A percentile compares a stretch with the other conserved stretches of the same genome.
phyloP scores from a whole-genome alignment of 1,140 invertebrate species.

The Magallana ariakensis region DNA sequence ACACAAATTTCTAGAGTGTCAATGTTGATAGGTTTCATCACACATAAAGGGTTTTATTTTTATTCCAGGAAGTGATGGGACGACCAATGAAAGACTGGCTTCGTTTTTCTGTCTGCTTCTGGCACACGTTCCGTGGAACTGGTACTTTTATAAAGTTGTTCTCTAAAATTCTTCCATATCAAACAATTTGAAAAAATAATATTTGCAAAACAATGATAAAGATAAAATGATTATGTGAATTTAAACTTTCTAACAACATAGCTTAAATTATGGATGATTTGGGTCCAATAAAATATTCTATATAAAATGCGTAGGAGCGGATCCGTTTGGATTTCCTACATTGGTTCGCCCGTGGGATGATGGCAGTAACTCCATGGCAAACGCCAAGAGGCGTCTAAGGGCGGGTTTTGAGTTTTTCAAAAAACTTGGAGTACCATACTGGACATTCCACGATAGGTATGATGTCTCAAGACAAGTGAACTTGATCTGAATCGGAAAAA shows the following conservation, averaged over 20 bases:
- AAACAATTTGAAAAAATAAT: too few species aligned
- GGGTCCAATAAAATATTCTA: too few species aligned
- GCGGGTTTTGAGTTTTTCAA: conserved; percentile 84
- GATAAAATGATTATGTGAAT: too few species aligned
- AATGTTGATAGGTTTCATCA: neutral
- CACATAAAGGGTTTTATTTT: neutral
- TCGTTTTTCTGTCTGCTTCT: conserved; percentile 83
- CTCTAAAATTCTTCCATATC: too few species aligned
- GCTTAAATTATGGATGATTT: neutral
- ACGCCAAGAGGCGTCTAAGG: conserved; percentile 83
- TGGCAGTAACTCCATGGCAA: conserved; percentile 82
- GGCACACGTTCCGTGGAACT: conserved; percentile 81
- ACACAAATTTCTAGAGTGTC: neutral
- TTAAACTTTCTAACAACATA: neutral
- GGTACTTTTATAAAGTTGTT: conserved; percentile 64
- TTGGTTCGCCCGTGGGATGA: conserved; percentile 83
- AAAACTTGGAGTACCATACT: conserved; percentile 84
- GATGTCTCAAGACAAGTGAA: too few species aligned
- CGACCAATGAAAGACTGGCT: conserved; percentile 85
- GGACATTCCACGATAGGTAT: conserved; percentile 84
- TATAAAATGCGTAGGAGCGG: conserved; percentile 77
- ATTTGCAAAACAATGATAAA: too few species aligned
- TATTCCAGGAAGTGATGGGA: conserved; percentile 76
- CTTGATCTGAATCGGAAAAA: too few species aligned
- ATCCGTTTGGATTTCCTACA: conserved; percentile 81